Conservation (phyloP, 2,113 vertebrate genomes). For the Centropus unirufus region DNA sequence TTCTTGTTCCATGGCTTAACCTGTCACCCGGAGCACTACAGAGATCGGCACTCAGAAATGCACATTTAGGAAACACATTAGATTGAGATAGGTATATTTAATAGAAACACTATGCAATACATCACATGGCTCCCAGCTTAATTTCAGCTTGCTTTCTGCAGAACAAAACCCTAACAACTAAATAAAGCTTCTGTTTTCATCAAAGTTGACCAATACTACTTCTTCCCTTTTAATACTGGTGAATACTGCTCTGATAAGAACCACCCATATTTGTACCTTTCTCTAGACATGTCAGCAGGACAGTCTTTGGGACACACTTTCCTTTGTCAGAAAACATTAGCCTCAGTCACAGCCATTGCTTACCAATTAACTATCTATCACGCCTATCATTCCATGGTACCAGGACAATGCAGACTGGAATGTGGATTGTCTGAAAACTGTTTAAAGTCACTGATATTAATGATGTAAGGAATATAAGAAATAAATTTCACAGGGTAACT, state of each 20-base stretch:
- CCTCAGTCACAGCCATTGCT: neutral
- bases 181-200: neutral
- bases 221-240: neutral
- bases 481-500: neutral
- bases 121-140: neutral
- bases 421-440: neutral
- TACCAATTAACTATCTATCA: neutral
- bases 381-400: neutral
- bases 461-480: neutral
- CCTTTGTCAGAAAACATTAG: neutral
- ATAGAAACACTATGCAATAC: neutral
- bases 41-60: neutral
- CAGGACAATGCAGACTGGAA: neutral
- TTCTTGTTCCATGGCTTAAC: slow-evolving; percentile 10
- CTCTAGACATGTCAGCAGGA: neutral
- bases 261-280: neutral
- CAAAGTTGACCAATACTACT: neutral
- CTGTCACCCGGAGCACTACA: neutral
- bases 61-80: neutral
- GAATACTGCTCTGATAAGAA: neutral
- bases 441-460: neutral
- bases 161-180: neutral
- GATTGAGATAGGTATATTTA: neutral
- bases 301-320: neutral
- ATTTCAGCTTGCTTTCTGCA: neutral